Percentiles rank a stretch among this genome's conserved stretches.
These are phyloP conservation scores for Platysternon megacephalum DNA, from an alignment of 2,113 vertebrate species.

Conservation along the genomic window DNA sequence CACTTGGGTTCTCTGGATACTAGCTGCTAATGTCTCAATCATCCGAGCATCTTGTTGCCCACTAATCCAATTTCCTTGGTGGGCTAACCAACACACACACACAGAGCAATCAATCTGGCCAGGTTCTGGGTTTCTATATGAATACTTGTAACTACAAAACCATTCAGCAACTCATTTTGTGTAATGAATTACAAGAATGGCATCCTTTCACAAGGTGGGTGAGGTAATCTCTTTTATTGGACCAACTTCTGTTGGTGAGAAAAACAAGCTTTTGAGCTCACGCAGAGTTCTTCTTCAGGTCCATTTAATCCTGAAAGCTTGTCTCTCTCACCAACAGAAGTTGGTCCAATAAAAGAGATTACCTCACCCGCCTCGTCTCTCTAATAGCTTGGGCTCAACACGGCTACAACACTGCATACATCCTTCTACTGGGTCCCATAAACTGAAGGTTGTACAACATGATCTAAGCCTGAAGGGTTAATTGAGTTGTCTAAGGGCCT, in stretches of 20 bases:
- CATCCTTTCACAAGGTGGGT: too few species aligned
- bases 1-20: conserved; percentile 34
- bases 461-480: not conserved
- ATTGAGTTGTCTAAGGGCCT: not conserved
- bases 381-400: too few species aligned
- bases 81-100: not conserved
- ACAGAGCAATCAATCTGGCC: conserved; percentile 24
- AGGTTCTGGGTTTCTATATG: not conserved
- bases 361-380: too few species aligned
- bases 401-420: not conserved
- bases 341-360: too few species aligned
- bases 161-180: not conserved
- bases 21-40: conserved; percentile 33
- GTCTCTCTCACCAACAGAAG: too few species aligned
- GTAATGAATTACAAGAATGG: not conserved
- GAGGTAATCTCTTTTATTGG: too few species aligned
- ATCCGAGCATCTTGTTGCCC: conserved; percentile 62
- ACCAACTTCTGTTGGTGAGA: too few species aligned
- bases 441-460: not conserved
- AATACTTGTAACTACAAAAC: conserved; percentile 26
- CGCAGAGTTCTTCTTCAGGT: too few species aligned
- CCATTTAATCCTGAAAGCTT: too few species aligned
- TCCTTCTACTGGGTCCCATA: conserved; percentile 1
- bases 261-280: too few species aligned
- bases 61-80: conserved; percentile 40